These are phyloP conservation scores for Myotis daubentonii DNA, from an alignment of 2,797 vertebrate species.

Conservation along the genomic window DNA sequence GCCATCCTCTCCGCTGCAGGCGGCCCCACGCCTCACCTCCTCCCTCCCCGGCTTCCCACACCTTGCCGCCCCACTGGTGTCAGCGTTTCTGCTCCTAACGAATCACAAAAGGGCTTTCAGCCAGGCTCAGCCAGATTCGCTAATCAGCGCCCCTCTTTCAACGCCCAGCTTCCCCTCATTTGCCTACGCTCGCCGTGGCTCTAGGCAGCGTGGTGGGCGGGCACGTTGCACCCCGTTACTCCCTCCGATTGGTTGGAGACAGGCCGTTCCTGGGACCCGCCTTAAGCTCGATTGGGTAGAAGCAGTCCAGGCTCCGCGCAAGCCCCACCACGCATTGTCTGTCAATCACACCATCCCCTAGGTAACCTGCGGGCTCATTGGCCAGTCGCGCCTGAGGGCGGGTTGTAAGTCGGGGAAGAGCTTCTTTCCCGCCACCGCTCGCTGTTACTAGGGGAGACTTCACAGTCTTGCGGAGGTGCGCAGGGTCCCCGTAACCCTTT, in stretches of 20 bases:
- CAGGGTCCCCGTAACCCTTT: rapidly evolving
- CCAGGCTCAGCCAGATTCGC: neutral
- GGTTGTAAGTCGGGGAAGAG: neutral
- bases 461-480: rapidly evolving
- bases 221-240: neutral
- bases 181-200: neutral
- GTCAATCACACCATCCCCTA: slow-evolving; percentile 55
- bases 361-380: neutral
- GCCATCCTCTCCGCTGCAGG: neutral
- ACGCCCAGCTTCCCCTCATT: neutral
- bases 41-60: neutral
- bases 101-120: slow-evolving; percentile 77
- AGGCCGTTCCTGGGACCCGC: rapidly evolving
- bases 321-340: neutral
- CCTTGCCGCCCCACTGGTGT: neutral
- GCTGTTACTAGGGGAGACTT: slow-evolving; percentile 43
- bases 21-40: neutral
- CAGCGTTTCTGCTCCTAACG: neutral
- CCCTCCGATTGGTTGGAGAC: slow-evolving; percentile 51
- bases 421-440: rapidly evolving
- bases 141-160: slow-evolving; percentile 64
- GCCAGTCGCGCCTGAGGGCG: neutral
- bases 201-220: neutral
- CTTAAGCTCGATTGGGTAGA: slow-evolving; percentile 24
- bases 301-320: rapidly evolving